Base-by-base conservation (phyloP, 2,797 vertebrate species). In the Discoglossus pictus region DNA sequence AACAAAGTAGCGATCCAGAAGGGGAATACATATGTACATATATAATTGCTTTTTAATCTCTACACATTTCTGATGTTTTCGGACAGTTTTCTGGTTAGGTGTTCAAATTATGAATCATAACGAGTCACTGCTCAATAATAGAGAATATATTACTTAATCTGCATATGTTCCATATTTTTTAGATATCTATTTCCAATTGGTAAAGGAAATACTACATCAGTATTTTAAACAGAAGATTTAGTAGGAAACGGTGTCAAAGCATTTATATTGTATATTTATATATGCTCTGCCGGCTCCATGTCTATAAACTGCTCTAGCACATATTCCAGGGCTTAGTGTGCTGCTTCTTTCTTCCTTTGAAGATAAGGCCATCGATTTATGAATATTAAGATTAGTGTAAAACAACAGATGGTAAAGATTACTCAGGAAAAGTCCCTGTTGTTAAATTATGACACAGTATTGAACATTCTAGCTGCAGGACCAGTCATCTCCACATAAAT, bases 341-440 rank as follows among this genome's bases (percentile, higher is more conserved):
- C 73, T 74, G 59, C 53, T 79, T 76, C 75, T 51, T 75, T 51
- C 64, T 76, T 68, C 51, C 68, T 76, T 74, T 69, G 74, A 79
- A 79, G 74, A 81, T 74, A 84, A 77, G 65, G 38, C 43, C 72
- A 56, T 79, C 73, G 83, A 76, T 81, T 82, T 83, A 82, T 78
- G 78, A 80, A 81, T 68, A 34, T 70, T 75, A 79, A 77, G 69
- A 79, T 74, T 70, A 82, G 66, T 61, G 75, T 76, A 75, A 84
- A 79, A 79, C 73, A 77, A 80, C 79, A 85, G 75, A 86, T 80
- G 76, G 75, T 73, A 77, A 82, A 79, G 75, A 81, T 83, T 81
- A 80, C 82, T 80, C 74, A 73, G 80, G 72, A 75, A 73, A 82
- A 75, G 65, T 66, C 74, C 76, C 74, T 10, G 61, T 64, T 59